Base-by-base conservation (phyloP, 64 coral and sea anemone species). In the Stichodactyla helianthus region DNA sequence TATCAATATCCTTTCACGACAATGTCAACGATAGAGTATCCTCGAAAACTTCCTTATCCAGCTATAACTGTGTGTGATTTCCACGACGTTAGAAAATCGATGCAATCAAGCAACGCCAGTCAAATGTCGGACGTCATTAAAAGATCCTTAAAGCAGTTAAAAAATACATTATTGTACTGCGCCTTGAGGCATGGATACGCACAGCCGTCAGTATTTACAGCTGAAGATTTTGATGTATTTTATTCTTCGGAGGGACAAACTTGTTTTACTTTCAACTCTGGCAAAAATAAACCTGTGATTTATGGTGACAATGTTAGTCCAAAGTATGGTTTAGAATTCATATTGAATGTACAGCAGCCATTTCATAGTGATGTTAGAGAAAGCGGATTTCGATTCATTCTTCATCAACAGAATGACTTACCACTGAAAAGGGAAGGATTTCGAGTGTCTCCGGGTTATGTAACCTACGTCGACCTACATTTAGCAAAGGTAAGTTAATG, bases 261-360 rank as follows among this genome's bases (percentile, higher is more conserved):
- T 35, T 97, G 94, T 82, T 92, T 90, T 51, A 97, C 94, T 17
- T 90, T 97, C 52, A 97, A 97, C 54, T 89, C 88, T 0, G 94
- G 87, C 31, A 79, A 13, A 44, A 85, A 87, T 44, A 65, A 87
- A 26, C 17, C 64, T 26, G 8, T 93, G 19, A 52, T 97, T 0
- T 78, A 71, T 26, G 81, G 84, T 4, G 67, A 89, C 18, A 97
- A 97, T 57, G 89, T 87, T 27, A 88, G 94, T 5, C 80, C 88
- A 7, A 78, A 88, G 10, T 89, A 87, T 62, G 91, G 91, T 50
- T 56, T 97, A 27, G 59, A 86, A 20, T 15, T 97, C 71, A 31
- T 90, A 19, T 56, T 97, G 53, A 97, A 97, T 20, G 86, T 87
- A 15, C 84, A 68, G 26, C 94, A 89, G 81, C 53, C 81, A 16